Evolutionary conservation across 2,797 vertebrate genomes (phyloP).

Genomic region (Acipenser oxyrinchus): DNA sequence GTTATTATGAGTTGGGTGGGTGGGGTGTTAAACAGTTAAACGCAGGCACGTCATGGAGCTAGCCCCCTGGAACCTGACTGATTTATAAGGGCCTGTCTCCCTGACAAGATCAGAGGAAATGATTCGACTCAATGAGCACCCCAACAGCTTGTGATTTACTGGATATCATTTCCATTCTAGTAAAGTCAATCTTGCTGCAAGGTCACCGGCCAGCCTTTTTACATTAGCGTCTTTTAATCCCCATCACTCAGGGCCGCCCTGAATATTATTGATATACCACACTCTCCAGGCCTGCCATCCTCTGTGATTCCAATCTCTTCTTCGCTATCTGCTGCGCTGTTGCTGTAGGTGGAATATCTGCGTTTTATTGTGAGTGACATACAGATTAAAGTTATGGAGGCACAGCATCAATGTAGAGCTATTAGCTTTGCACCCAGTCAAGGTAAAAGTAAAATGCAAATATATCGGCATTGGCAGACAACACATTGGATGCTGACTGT

Average conservation of each 20-base stretch:
- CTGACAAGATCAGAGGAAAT: conserved; percentile 65
- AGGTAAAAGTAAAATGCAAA: too few species aligned
- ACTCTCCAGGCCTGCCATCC: conserved; percentile 5
- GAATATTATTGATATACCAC: conserved; percentile 30
- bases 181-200: conserved; percentile 80
- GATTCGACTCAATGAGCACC: conserved; percentile 52
- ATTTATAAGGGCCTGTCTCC: conserved; percentile 53
- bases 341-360: too few species aligned
- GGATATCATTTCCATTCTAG: conserved; percentile 71
- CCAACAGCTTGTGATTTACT: conserved; percentile 68
- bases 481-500: too few species aligned
- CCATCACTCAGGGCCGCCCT: conserved; percentile 52
- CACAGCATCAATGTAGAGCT: too few species aligned
- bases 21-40: conserved; percentile 43
- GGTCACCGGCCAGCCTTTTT: conserved; percentile 68
- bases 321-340: too few species aligned
- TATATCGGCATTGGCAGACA: too few species aligned
- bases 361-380: too few species aligned
- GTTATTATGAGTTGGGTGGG: background rate
- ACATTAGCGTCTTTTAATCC: conserved; percentile 66
- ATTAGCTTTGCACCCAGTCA: too few species aligned
- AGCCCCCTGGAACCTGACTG: conserved; percentile 33
- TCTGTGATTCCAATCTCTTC: background rate
- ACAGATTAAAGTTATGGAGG: too few species aligned
- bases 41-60: conserved; percentile 33